Conservation (phyloP, 2,888 invertebrate species). For the Heliconius charithonia region DNA sequence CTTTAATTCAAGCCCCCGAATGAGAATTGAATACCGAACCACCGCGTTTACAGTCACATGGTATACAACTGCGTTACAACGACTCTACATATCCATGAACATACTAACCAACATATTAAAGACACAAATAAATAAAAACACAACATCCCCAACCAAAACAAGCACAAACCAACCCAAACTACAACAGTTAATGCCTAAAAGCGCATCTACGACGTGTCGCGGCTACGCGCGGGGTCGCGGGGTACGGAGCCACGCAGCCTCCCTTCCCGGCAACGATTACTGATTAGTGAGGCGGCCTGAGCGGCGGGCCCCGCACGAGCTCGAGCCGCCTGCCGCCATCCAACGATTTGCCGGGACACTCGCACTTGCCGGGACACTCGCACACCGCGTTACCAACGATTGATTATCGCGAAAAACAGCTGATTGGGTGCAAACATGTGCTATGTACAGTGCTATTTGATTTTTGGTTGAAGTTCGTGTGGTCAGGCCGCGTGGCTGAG, state of each 20-base stretch:
- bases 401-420: slow-evolving; percentile 63
- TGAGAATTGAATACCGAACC: neutral
- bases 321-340: slow-evolving; percentile 62
- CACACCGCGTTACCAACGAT: slow-evolving; percentile 44
- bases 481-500: slow-evolving; percentile 55
- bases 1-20: neutral
- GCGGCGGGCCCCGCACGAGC: slow-evolving; percentile 73
- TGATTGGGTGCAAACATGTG: slow-evolving; percentile 72
- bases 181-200: slow-evolving; percentile 45
- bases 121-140: neutral
- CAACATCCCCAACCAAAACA: no score
- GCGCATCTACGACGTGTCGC: slow-evolving; percentile 50
- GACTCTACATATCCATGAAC: neutral
- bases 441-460: slow-evolving; percentile 68
- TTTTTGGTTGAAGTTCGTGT: slow-evolving; percentile 61
- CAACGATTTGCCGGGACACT: slow-evolving; percentile 24
- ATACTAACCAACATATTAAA: neutral
- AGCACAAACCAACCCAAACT: no score
- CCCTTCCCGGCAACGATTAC: slow-evolving; percentile 84
- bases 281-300: slow-evolving; percentile 83
- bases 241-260: slow-evolving; percentile 76
- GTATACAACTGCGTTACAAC: no score
- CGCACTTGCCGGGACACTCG: slow-evolving; percentile 30
- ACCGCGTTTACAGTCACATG: neutral
- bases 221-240: slow-evolving; percentile 65